Conservation (phyloP, 2,888 invertebrate genomes). For the Napeogenes sylphis region DNA sequence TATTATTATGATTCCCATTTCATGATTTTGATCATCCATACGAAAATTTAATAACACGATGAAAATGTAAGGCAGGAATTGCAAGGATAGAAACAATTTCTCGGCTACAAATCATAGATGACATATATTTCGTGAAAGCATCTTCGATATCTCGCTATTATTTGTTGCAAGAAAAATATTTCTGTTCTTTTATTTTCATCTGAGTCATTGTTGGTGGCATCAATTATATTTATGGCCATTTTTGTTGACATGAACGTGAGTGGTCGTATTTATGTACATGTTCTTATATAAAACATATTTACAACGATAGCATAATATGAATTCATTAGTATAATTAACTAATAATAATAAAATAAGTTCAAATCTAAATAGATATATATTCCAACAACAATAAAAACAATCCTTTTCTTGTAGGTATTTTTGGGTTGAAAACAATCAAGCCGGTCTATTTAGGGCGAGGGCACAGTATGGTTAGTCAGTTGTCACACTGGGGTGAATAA, state of each 20-base stretch:
- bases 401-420: slow-evolving; percentile 8
- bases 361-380: not conserved
- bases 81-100: slow-evolving; percentile 50
- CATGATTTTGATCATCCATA: slow-evolving; percentile 38
- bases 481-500: slow-evolving; percentile 72
- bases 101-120: slow-evolving; percentile 53
- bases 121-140: slow-evolving; percentile 48
- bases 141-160: slow-evolving; percentile 46
- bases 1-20: slow-evolving; percentile 30
- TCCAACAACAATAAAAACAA: slow-evolving; percentile 6
- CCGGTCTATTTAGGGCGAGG: slow-evolving; percentile 46
- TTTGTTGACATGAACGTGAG: not conserved
- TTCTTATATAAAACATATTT: too few species aligned
- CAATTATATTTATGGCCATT: slow-evolving; percentile 43
- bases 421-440: slow-evolving; percentile 51
- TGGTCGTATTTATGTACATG: too few species aligned
- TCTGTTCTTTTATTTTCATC: slow-evolving; percentile 41
- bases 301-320: too few species aligned
- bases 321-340: too few species aligned
- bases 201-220: slow-evolving; percentile 39
- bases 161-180: slow-evolving; percentile 47
- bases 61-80: slow-evolving; percentile 42
- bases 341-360: too few species aligned
- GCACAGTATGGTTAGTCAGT: slow-evolving; percentile 57
- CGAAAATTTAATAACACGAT: slow-evolving; percentile 45